A percentile compares a stretch with the other conserved stretches of the same genome.
These are phyloP conservation scores for Callyntrura guangdongensis DNA, from an alignment of 2,888 invertebrate species.

Conservation along the genomic window DNA sequence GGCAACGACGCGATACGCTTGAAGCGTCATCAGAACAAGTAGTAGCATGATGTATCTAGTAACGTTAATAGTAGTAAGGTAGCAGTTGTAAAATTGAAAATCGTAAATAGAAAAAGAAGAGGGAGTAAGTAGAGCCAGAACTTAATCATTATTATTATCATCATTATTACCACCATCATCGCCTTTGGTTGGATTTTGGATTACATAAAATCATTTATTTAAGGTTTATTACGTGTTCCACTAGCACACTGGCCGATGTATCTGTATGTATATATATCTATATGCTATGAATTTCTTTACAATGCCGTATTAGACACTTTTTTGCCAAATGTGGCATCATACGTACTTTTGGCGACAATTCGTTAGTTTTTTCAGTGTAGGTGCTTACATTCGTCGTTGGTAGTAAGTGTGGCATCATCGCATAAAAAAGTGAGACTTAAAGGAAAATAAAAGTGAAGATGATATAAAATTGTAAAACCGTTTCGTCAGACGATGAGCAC, in stretches of 20 bases:
- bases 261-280: too few relatives aligned
- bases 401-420: slow-evolving; percentile 16
- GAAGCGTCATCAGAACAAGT: slow-evolving; percentile 55
- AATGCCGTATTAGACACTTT: neutral
- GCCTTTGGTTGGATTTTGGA: slow-evolving; percentile 55
- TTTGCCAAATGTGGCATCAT: neutral
- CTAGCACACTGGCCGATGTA: neutral
- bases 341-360: slow-evolving; percentile 54
- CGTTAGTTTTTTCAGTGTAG: slow-evolving; percentile 42
- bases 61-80: neutral
- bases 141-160: slow-evolving; percentile 66
- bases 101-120: slow-evolving; percentile 15
- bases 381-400: slow-evolving; percentile 40
- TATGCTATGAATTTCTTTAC: neutral
- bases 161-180: slow-evolving; percentile 50
- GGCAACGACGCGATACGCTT: slow-evolving; percentile 46
- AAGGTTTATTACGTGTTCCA: slow-evolving; percentile 28
- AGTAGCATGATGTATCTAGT: slow-evolving; percentile 19
- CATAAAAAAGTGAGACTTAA: neutral
- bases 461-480: neutral
- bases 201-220: slow-evolving; percentile 62
- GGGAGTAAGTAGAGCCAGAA: slow-evolving; percentile 45
- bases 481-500: too few relatives aligned
- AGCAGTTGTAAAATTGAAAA: neutral
- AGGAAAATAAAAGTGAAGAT: slow-evolving; percentile 52